These are phyloP conservation scores for Acarapis woodi DNA, from an alignment of 1,140 invertebrate genomes.

Conservation along the genomic window DNA sequence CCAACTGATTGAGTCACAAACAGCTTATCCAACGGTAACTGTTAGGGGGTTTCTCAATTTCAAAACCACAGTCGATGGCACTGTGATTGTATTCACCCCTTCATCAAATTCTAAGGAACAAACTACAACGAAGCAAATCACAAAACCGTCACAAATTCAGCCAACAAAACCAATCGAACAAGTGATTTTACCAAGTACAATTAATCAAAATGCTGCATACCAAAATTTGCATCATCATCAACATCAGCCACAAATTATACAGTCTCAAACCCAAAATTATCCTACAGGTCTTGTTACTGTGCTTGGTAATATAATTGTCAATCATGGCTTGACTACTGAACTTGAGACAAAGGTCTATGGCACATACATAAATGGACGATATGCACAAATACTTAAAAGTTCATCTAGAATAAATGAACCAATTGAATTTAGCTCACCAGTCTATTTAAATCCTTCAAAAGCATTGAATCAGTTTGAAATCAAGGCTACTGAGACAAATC, in stretches of 20 bases:
- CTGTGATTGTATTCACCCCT: constrained; percentile 62
- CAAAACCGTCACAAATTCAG: neutral
- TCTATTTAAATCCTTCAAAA: neutral
- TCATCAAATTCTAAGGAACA: constrained; percentile 21
- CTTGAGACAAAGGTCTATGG: constrained; percentile 62
- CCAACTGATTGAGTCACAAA: too few species aligned
- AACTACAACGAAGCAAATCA: neutral
- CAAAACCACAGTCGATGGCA: constrained; percentile 57
- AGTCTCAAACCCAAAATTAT: constrained; percentile 16
- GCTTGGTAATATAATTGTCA: constrained; percentile 44
- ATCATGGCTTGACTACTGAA: constrained; percentile 47
- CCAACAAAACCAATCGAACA: constrained; percentile 15
- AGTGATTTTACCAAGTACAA: constrained; percentile 23
- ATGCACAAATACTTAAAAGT: constrained; percentile 39
- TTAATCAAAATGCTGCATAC: neutral
- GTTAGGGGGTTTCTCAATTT: constrained; percentile 70
- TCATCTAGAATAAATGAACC: constrained; percentile 26
- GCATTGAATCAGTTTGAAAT: neutral
- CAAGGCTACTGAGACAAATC: neutral
- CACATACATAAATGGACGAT: constrained; percentile 55
- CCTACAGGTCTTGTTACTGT: constrained; percentile 43
- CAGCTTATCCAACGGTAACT: constrained; percentile 32
- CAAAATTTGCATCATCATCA: neutral
- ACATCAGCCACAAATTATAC: too few species aligned
- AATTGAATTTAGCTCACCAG: constrained; percentile 3